Base-by-base conservation (phyloP, 1,140 invertebrate genomes). In the Monomorium pharaonis region DNA sequence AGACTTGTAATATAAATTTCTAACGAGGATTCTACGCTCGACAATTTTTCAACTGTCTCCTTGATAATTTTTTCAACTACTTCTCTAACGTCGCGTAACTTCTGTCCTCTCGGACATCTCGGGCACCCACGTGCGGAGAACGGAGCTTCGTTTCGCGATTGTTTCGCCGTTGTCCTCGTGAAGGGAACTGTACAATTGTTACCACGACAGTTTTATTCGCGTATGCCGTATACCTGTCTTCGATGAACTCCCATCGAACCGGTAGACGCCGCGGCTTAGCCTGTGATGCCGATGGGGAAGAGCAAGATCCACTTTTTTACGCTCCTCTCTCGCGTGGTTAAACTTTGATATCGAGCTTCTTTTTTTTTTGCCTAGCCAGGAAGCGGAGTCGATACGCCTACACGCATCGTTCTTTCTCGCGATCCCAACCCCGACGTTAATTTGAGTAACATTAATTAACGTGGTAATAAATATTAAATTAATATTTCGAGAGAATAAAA, bases 1-100 rank as follows among this genome's bases (percentile, higher is more conserved):
- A 56, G 16, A 75, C 30, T 75, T 75, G 70, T 75, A 56, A 37
- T 60, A 60, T 76, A 76, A 44, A 76, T 51, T 76, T 62, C 16
- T 27, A 76, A 42, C 16, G 37, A n/a, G n/a, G n/a, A n/a, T n/a
- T n/a, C n/a, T n/a, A 49, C 44, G 14, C 18, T 21, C 5, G 16
- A 24, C 21, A 67, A 67, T 33, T 67, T 67, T 63, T 67, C 7
- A 67, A 7, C 37, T 24, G 9, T 24, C 63, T 24, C 54, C n/a
- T 74, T 37, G 24, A 44, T 33, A 14, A 70, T 49, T 9, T 37
- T 37, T 37, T 3, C 2, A 37, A 2, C 5, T 37, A 3, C 33
- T 37, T 37, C 5, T 37, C 33, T 37, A 37, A 37, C 37, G 3
- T 37, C 37, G 37, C 37, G 37, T 37, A 37, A 37, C 14, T 72